Evolutionary conservation across 30 jellyfish, hydroid and myxozoan species (phyloP).

Genomic region (Hydractinia symbiolongicarpus): DNA sequence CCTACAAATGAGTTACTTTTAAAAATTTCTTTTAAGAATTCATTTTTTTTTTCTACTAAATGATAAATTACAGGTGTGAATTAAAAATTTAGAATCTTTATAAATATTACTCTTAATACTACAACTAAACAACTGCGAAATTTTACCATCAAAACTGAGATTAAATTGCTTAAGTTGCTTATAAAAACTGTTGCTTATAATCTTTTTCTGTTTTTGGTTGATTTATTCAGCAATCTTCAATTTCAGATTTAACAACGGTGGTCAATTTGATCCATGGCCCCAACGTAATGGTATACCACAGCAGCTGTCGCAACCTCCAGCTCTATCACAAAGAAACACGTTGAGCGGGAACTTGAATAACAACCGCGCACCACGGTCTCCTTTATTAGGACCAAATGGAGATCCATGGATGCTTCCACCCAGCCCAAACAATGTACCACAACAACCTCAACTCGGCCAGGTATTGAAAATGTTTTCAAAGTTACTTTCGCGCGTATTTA

Average conservation of each 20-base stretch:
- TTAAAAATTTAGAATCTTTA: too few relatives aligned
- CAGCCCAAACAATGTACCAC: conserved; percentile 40
- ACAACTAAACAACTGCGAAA: too few relatives aligned
- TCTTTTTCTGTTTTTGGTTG: neutral
- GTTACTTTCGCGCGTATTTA: neutral
- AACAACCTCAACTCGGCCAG: conserved; percentile 14
- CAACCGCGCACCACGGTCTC: conserved; percentile 82
- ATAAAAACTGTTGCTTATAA: neutral
- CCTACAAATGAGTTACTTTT: too few relatives aligned
- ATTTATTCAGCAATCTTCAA: neutral
- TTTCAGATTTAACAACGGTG: conserved; percentile 8
- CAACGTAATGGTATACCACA: conserved; percentile 21
- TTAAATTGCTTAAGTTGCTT: too few relatives aligned
- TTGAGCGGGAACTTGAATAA: conserved; percentile 26
- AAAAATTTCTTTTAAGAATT: too few relatives aligned
- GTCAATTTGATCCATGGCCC: conserved; percentile 84
- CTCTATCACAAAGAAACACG: conserved; percentile 44
- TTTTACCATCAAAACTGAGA: too few relatives aligned
- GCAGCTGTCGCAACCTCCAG: conserved; percentile 17
- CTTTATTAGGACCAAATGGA: conserved; percentile 79
- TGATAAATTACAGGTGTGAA: too few relatives aligned
- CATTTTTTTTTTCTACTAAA: too few relatives aligned
- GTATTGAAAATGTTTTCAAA: neutral
- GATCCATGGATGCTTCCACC: conserved; percentile 92
- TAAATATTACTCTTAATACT: too few relatives aligned